Conservation (phyloP, 1,140 invertebrate species). For the Steinernema feltiae region DNA sequence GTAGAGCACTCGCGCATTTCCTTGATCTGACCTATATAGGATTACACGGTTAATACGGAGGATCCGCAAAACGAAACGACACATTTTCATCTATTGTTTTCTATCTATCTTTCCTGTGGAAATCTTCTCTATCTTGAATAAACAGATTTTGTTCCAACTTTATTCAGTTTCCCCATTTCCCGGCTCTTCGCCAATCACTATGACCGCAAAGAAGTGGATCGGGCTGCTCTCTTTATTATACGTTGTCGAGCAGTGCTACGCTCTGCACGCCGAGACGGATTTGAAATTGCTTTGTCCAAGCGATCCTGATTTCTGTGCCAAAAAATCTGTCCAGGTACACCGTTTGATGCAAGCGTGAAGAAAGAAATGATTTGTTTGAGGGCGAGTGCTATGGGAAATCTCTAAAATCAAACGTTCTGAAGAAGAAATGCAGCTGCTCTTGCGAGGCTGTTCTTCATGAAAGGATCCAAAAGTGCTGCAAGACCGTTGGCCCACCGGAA, state of each 20-base stretch:
- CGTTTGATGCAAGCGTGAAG: neutral
- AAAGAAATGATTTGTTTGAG: slow-evolving; percentile 17
- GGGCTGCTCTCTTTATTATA: neutral
- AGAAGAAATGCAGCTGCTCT: slow-evolving; percentile 47
- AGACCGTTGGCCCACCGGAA: slow-evolving; percentile 47
- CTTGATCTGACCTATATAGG: slow-evolving; percentile 1
- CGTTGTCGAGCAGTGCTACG: neutral
- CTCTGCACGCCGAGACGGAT: neutral
- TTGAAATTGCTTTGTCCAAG: slow-evolving; percentile 29
- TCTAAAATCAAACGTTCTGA: slow-evolving; percentile 41
- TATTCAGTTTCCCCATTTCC: too few species aligned
- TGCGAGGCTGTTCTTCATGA: slow-evolving; percentile 42
- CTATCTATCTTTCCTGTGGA: neutral
- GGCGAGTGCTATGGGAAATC: slow-evolving; percentile 50
- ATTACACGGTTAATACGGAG: neutral
- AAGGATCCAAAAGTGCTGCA: slow-evolving; percentile 51
- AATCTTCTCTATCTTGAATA: neutral
- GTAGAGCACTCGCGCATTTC: neutral
- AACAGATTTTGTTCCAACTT: neutral
- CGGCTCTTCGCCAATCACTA: too few species aligned
- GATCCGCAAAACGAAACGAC: slow-evolving; percentile 5
- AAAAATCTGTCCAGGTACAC: slow-evolving; percentile 40
- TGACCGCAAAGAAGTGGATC: too few species aligned
- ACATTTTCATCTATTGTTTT: neutral
- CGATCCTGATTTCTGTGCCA: slow-evolving; percentile 42